These are phyloP conservation scores for Otus sunia DNA, from an alignment of 2,113 vertebrate genomes.

Conservation along the genomic window DNA sequence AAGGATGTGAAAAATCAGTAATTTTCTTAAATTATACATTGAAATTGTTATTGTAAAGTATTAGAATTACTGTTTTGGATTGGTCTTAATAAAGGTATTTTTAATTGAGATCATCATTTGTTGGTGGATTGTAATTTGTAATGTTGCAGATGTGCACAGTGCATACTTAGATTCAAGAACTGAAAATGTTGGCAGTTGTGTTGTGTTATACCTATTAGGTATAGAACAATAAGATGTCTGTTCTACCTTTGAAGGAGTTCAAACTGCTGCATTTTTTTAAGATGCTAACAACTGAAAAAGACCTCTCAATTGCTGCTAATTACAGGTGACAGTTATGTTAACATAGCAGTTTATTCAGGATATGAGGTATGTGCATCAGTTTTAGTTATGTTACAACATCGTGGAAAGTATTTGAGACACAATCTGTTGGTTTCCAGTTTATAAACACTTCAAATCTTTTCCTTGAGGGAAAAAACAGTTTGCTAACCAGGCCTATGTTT, in stretches of 20 bases:
- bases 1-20: neutral
- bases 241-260: neutral
- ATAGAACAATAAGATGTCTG: neutral
- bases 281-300: neutral
- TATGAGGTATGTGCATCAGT: neutral
- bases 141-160: neutral
- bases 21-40: constrained; percentile 42
- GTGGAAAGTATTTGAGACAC: neutral
- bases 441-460: neutral
- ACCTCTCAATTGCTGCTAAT: neutral
- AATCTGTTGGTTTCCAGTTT: neutral
- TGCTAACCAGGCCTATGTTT: neutral
- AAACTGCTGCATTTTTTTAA: neutral
- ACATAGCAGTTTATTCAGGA: neutral
- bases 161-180: neutral
- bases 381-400: neutral
- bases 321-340: neutral
- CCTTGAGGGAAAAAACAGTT: neutral
- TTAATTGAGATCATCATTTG: neutral
- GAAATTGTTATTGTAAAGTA: neutral
- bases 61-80: neutral
- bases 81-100: constrained; percentile 36
- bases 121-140: neutral
- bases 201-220: neutral
- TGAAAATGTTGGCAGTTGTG: neutral